A percentile compares a stretch with the other conserved stretches of the same genome.
Evolutionary conservation across 2,797 vertebrate species (phyloP).

Genomic region (Hoplostethus mediterraneus): DNA sequence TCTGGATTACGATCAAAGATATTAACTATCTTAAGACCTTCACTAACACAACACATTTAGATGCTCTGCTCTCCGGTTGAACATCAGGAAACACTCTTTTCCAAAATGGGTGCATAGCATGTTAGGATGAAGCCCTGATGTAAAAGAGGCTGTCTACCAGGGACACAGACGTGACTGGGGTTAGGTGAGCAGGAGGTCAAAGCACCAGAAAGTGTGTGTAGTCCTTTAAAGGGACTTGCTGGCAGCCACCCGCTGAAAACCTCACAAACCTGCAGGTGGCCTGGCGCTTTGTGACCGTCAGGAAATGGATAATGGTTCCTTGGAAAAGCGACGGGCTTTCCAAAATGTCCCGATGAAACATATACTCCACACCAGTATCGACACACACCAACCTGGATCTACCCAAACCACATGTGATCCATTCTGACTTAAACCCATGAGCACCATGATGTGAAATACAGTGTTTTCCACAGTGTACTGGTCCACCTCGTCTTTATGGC

Average conservation of each 20-base stretch:
- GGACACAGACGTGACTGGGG: background rate
- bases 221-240: conserved; percentile 8
- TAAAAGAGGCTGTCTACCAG: background rate
- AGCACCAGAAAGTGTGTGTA: no score
- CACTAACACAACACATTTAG: no score
- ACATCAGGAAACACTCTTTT: no score
- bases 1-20: no score
- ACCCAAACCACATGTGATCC: background rate
- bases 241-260: conserved; percentile 41
- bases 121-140: no score
- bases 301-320: conserved; percentile 39
- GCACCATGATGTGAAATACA: conserved; percentile 9
- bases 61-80: no score
- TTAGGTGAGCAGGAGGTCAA: no score
- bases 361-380: background rate
- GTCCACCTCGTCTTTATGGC: conserved; percentile 7
- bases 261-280: conserved; percentile 51
- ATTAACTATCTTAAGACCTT: no score
- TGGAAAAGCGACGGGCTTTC: conserved; percentile 19
- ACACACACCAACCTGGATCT: no score
- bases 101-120: no score
- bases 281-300: conserved; percentile 14
- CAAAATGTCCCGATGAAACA: conserved; percentile 26
- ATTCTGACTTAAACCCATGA: no score
- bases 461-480: conserved; percentile 17